phyloP scores from a whole-genome alignment of 2,888 invertebrate species.

The Dasypogon diadema region DNA sequence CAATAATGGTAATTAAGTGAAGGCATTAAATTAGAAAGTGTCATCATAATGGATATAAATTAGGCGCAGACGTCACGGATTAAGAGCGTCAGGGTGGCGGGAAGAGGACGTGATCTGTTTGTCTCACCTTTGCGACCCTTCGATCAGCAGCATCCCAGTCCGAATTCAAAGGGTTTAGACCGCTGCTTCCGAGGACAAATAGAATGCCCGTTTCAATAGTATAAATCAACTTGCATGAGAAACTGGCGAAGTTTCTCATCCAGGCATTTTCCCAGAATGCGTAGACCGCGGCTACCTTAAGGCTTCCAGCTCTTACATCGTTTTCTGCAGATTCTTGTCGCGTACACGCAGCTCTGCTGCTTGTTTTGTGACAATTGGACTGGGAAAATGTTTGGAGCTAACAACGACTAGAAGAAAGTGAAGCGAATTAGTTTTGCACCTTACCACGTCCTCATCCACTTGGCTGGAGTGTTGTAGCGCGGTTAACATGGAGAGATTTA shows the following conservation, averaged over 20 bases:
- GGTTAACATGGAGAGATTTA: constrained; percentile 26
- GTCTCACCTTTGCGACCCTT: background rate
- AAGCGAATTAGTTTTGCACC: constrained; percentile 4
- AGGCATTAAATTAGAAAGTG: constrained; percentile 26
- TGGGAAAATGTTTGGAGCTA: background rate
- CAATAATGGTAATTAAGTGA: background rate
- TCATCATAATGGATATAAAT: constrained; percentile 21
- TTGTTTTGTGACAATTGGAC: background rate
- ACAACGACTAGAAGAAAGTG: constrained; percentile 27
- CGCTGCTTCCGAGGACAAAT: no score
- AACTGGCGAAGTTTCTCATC: background rate
- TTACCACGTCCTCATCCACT: background rate
- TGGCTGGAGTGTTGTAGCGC: background rate
- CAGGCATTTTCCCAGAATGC: background rate
- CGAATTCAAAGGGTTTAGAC: constrained; percentile 10
- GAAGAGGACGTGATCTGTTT: background rate
- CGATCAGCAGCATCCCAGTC: background rate
- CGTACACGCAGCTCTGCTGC: constrained; percentile 7
- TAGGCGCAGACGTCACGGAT: constrained; percentile 32
- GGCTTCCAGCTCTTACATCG: background rate
- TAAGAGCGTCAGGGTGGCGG: background rate
- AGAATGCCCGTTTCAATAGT: no score
- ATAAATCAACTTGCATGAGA: constrained; percentile 13
- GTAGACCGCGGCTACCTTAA: background rate
- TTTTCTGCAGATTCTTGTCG: background rate